Conservation (phyloP, 2,888 invertebrate genomes). For the Hoplodrina ambigua region DNA sequence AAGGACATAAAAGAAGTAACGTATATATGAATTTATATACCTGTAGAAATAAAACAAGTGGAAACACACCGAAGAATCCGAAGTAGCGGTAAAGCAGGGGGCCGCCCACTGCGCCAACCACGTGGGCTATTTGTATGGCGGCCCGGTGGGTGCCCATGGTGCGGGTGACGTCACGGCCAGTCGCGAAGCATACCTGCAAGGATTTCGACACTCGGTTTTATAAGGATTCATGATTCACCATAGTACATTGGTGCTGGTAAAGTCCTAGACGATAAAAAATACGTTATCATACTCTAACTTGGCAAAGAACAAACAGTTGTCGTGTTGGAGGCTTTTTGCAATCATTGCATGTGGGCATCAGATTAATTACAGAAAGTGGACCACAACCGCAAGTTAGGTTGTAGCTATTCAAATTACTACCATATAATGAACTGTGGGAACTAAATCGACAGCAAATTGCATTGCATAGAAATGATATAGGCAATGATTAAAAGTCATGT, state of each 20-base stretch:
- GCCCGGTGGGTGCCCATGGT: slow-evolving; percentile 92
- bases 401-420: too few relatives aligned
- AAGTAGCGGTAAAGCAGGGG: slow-evolving; percentile 93
- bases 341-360: neutral
- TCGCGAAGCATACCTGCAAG: slow-evolving; percentile 85
- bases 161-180: slow-evolving; percentile 85
- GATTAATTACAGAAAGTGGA: too few relatives aligned
- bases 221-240: slow-evolving; percentile 39
- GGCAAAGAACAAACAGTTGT: neutral
- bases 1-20: neutral
- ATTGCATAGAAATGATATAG: too few relatives aligned
- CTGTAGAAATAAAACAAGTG: slow-evolving; percentile 89
- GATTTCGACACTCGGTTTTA: slow-evolving; percentile 30
- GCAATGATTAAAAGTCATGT: too few relatives aligned
- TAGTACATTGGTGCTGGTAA: neutral
- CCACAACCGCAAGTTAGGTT: too few relatives aligned
- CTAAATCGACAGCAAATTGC: too few relatives aligned
- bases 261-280: slow-evolving; percentile 19
- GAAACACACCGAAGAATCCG: slow-evolving; percentile 94
- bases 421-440: too few relatives aligned
- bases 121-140: slow-evolving; percentile 86
- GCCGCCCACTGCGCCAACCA: slow-evolving; percentile 93
- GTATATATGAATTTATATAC: slow-evolving; percentile 74
- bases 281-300: slow-evolving; percentile 26
- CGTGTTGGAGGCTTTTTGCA: neutral